Percentiles rank a stretch among this genome's conserved stretches.
phyloP scores from a whole-genome alignment of 1,140 invertebrate species.

The Leptinotarsa undecemlineata region DNA sequence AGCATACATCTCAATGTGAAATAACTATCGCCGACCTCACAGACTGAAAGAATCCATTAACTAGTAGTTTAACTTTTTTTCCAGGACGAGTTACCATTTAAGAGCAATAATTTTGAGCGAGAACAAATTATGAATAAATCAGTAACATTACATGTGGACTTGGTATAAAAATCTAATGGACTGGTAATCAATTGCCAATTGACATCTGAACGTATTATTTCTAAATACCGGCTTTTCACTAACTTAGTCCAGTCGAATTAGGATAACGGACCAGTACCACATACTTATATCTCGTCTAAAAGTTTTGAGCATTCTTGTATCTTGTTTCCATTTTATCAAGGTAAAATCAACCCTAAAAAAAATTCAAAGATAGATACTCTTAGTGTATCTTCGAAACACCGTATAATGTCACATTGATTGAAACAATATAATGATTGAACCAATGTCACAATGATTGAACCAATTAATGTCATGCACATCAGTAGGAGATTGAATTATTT shows the following conservation, averaged over 20 bases:
- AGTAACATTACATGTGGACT: background rate
- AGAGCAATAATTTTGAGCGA: background rate
- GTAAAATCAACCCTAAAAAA: too few species aligned
- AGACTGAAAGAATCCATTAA: background rate
- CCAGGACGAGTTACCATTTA: background rate
- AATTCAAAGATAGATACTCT: too few species aligned
- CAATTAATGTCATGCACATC: too few species aligned
- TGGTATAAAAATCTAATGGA: background rate
- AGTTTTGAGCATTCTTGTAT: too few species aligned
- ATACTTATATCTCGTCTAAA: too few species aligned
- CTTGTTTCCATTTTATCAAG: too few species aligned
- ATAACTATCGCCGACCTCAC: background rate
- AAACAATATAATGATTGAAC: too few species aligned
- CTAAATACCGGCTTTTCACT: background rate
- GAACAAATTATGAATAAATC: constrained; percentile 1
- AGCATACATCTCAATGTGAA: too few species aligned
- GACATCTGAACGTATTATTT: background rate
- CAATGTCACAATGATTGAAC: too few species aligned
- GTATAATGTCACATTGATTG: too few species aligned
- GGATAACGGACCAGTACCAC: background rate
- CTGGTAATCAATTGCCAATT: background rate
- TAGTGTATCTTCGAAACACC: too few species aligned
- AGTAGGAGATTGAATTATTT: too few species aligned
- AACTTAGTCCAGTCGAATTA: background rate
- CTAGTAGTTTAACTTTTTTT: background rate